Base-by-base conservation (phyloP, 2,113 vertebrate species). In the Paraplagusia blochii region DNA sequence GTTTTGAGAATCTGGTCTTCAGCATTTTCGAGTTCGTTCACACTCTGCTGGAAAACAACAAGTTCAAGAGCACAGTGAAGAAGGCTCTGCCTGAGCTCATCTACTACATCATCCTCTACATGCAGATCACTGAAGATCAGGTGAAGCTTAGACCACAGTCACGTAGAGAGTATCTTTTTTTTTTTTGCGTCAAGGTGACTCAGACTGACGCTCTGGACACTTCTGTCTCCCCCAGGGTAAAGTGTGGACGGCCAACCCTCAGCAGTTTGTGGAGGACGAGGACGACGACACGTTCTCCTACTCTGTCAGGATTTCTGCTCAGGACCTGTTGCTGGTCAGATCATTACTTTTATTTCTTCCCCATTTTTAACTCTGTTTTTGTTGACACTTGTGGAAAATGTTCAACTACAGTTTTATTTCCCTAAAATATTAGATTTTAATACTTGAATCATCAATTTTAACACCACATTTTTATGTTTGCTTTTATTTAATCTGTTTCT, bases 1-100 rank as follows among this genome's bases (percentile, higher is more conserved):
- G 97, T 53, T 99, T 99, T 86, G 97, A 99, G 81, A 99, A 99
- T 68, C 90, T 99, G 1, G 95, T 99, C 58, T 99, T 99, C 83
- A 96, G 95, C 86, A 98, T 99, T 80, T 99, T 99, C 81, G 97
- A 99, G 71, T 99, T 99, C 86, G 96, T 99, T 52, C 97, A 99
- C 71, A 95, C 97, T 2, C 86, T 99, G 53, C 70, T 99, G 80
- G 97, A 99, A 80, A 98, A 97, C 80, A 95, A 90, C 89, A 98
- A 95, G 86, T 97, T 99, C 69, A 98, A 96, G 87, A 95, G 92
- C 87, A 97, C 97, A 0, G 95, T 99, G 82, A 95, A 93, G 86
- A 98, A 98, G 66, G 95, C 97, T 10, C 87, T 99, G 66, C 96
- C 97, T 2, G 97, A 99, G 47, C 90, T 99, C 66, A 95, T 98